Conservation (phyloP, 2,797 vertebrate species). For the Peromyscus melanophrys region DNA sequence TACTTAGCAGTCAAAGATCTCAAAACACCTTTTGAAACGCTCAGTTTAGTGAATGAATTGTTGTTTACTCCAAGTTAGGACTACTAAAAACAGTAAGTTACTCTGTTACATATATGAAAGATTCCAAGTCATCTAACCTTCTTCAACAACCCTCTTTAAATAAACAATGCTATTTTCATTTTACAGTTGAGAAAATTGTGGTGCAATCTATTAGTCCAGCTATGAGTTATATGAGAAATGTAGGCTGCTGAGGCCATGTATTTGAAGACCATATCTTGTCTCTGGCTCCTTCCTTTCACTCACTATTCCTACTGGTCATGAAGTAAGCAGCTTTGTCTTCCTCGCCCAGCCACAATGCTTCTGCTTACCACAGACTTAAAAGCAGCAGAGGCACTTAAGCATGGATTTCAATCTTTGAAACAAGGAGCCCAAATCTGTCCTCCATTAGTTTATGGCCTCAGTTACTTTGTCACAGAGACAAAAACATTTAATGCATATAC, state of each 20-base stretch:
- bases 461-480: neutral
- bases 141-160: conserved; percentile 21
- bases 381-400: neutral
- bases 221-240: neutral
- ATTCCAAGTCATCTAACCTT: neutral
- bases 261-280: neutral
- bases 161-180: conserved; percentile 18
- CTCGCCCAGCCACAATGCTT: no score
- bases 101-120: neutral
- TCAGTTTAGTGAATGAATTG: neutral
- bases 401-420: neutral
- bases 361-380: neutral
- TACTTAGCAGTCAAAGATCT: conserved; percentile 33
- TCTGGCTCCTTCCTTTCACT: neutral
- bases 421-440: neutral
- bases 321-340: neutral
- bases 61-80: conserved; percentile 20
- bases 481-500: neutral
- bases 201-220: neutral
- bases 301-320: neutral
- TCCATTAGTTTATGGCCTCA: neutral
- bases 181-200: conserved; percentile 4
- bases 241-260: neutral
- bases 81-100: conserved; percentile 6
- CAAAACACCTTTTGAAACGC: conserved; percentile 8